Conservation (phyloP, 2,888 invertebrate species). For the Morpho deidamia region DNA sequence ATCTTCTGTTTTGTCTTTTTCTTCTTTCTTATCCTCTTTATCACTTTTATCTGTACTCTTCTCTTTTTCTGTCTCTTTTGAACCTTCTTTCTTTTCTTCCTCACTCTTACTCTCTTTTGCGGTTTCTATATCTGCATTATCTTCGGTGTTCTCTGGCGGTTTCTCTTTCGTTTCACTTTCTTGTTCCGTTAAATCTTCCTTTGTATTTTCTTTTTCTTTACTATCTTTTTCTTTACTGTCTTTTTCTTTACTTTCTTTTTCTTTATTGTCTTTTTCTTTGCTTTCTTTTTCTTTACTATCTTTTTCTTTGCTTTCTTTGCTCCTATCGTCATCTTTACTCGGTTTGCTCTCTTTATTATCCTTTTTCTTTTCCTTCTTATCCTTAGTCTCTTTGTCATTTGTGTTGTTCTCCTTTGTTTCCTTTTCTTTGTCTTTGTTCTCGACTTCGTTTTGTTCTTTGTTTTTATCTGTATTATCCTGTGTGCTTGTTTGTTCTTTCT, state of each 20-base stretch:
- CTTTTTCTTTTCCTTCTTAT: slow-evolving; percentile 7
- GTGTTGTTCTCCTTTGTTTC: slow-evolving; percentile 12
- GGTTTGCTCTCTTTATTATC: slow-evolving; percentile 18
- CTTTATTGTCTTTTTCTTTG: slow-evolving; percentile 13
- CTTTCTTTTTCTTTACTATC: slow-evolving; percentile 15
- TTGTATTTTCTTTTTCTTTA: slow-evolving; percentile 11
- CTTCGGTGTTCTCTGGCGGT: slow-evolving; percentile 9
- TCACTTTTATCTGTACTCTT: slow-evolving; percentile 17
- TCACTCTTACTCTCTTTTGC: slow-evolving; percentile 15
- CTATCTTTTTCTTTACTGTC: slow-evolving; percentile 11
- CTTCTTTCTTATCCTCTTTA: slow-evolving; percentile 24
- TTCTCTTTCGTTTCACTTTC: slow-evolving; percentile 8
- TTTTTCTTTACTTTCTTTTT: slow-evolving; percentile 21
- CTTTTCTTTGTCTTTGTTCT: slow-evolving; percentile 19
- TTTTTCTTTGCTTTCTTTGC: slow-evolving; percentile 18
- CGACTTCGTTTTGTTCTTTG: slow-evolving; percentile 9
- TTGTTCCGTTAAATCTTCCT: slow-evolving; percentile 3
- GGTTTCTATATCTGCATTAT: slow-evolving; percentile 3
- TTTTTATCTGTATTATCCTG: slow-evolving; percentile 16
- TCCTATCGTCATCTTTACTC: slow-evolving; percentile 19
- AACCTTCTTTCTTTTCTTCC: slow-evolving; percentile 11
- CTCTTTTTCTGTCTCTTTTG: slow-evolving; percentile 20
- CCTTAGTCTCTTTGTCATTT: slow-evolving; percentile 6
- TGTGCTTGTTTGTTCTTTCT: slow-evolving; percentile 21
- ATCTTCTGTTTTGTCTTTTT: slow-evolving; percentile 39